Evolutionary conservation across 2,113 vertebrate species (phyloP), one percentile per base, ranked within the genome.

Genomic region (Ochotona curzoniae): DNA sequence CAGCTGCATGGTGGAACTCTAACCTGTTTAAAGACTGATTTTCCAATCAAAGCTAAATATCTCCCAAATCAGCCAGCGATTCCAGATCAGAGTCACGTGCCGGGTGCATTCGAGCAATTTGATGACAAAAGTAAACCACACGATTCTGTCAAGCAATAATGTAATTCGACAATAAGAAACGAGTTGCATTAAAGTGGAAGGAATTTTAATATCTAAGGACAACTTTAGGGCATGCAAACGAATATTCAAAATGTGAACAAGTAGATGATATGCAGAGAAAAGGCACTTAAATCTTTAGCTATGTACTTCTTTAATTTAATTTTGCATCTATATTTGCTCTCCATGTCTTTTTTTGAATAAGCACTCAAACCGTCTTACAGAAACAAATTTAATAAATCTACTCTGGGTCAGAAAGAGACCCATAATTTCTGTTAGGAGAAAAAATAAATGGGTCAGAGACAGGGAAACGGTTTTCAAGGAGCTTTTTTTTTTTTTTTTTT

Each of bases 311-410:
- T 78, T 89, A 87, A 75, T 87, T 94, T 89, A 44, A 78, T 91
- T 91, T 91, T 38, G 2, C 12, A 60, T 90, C 32, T 54, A 5
- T 83, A 73, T 81, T 91, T 94, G 26, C 17, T 88, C 17, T 84
- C 7, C 5, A 75, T 5, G 28, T 81, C 21, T 38, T 6, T 30
- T 30, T 44, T 44, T 44, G 38, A 73, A 60, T 2, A 90, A 83
- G 17, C 38, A 57, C 83, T 92, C 30, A 80, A 76, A 67, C 60
- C 83, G 83, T 96, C 44, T 23, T 78, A 69, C 25, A 61, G 35
- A 87, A 85, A 49, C 28, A 89, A 90, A 78, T 70, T 35, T 51
- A 92, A 83, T 92, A 87, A 93, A 66, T 51, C 54, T 64, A 74
- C 81, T 91, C 80, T 18, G 54, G 49, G 15, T 70, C 57, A 79